Conservation (phyloP, 2,797 vertebrate genomes). For the Lacerta bilineata region DNA sequence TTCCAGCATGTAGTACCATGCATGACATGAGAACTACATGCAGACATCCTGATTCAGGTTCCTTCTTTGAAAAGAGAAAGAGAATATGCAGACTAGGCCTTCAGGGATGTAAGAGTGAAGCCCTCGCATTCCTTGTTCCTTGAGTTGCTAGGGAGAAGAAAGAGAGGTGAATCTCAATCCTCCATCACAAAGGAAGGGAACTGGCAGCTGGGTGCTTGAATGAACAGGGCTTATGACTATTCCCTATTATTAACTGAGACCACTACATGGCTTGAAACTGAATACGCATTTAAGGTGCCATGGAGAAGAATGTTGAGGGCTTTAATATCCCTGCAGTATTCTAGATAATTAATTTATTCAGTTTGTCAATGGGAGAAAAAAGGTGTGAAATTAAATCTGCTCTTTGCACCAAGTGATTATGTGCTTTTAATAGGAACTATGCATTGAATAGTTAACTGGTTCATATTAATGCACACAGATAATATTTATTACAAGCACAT, state of each 20-base stretch:
- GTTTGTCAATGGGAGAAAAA: slow-evolving; percentile 19
- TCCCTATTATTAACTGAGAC: background rate
- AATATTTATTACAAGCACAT: background rate
- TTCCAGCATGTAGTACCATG: background rate
- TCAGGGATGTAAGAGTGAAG: background rate
- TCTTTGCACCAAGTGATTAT: background rate
- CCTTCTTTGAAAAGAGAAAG: background rate
- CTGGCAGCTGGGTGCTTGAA: background rate
- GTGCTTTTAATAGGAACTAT: background rate
- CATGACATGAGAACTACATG: too few species aligned
- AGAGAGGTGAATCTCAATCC: background rate
- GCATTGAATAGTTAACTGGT: background rate
- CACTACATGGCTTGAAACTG: slow-evolving; percentile 21
- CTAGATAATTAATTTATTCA: background rate
- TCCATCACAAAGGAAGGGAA: background rate
- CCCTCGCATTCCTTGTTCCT: background rate
- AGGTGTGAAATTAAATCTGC: background rate
- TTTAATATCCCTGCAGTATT: background rate
- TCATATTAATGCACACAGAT: background rate
- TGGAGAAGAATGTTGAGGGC: background rate
- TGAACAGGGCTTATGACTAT: background rate
- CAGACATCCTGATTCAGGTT: background rate
- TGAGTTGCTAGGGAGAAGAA: background rate
- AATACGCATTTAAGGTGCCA: background rate
- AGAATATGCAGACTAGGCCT: background rate